A percentile compares a stretch with the other conserved stretches of the same genome.
phyloP scores from a whole-genome alignment of 2,797 vertebrate genomes.

The Lutjanus argentimaculatus region DNA sequence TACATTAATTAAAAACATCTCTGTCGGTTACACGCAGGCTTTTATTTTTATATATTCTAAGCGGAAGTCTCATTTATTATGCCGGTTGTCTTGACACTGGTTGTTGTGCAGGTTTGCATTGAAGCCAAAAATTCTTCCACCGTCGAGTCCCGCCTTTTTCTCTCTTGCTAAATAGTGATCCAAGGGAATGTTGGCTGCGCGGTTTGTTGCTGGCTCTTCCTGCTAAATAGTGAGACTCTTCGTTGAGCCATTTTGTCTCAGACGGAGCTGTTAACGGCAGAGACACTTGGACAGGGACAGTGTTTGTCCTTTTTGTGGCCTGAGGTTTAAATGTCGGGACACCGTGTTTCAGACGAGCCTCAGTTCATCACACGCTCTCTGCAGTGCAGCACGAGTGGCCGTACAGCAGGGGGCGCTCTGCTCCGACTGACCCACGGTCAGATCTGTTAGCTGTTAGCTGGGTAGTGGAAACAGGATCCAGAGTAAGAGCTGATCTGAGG shows the following conservation, averaged over 20 bases:
- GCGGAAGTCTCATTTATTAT: slow-evolving; percentile 9
- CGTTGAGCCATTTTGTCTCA: background rate
- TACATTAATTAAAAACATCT: too few species aligned
- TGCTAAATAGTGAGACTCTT: slow-evolving; percentile 64
- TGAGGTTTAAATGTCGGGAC: accelerated
- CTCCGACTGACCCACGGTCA: slow-evolving; percentile 35
- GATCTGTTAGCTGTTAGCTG: accelerated
- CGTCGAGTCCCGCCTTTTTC: slow-evolving; percentile 73
- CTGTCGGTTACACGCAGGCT: accelerated
- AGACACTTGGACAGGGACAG: background rate
- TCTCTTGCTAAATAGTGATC: slow-evolving; percentile 73
- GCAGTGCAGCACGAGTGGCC: slow-evolving; percentile 29
- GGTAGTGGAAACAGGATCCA: accelerated
- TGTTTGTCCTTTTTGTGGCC: accelerated
- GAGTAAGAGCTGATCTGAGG: slow-evolving; percentile 37
- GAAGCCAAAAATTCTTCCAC: slow-evolving; percentile 62
- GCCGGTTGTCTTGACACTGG: slow-evolving; percentile 19
- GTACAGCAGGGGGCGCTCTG: slow-evolving; percentile 52
- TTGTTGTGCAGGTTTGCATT: slow-evolving; percentile 36
- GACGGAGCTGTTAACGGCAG: too few species aligned
- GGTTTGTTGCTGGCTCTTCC: slow-evolving; percentile 2
- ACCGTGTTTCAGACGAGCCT: accelerated
- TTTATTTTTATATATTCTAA: slow-evolving; percentile 12
- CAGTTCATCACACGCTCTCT: slow-evolving; percentile 4
- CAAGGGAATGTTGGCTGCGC: background rate